Percentiles rank a stretch among this genome's conserved stretches.
Conservation (phyloP, 2,888 invertebrate genomes). For the Rhimphoctona megacephalus region DNA sequence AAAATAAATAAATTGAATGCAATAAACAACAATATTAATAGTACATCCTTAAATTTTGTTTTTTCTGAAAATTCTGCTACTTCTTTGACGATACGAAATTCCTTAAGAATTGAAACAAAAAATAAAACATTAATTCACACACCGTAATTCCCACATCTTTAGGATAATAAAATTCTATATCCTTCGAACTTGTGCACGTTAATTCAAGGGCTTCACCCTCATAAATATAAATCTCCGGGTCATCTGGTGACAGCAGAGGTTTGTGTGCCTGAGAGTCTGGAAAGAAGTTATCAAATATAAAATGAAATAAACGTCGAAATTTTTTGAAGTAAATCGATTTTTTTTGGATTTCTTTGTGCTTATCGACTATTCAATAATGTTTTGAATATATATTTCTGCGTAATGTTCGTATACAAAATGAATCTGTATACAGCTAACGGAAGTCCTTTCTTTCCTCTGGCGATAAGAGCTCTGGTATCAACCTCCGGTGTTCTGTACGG, state of each 20-base stretch:
- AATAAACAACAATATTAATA: no score
- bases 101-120: no score
- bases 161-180: constrained; percentile 75
- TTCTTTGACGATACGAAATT: background rate
- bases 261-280: constrained; percentile 69
- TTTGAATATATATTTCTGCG: constrained; percentile 63
- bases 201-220: constrained; percentile 77
- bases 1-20: background rate
- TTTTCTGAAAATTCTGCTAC: background rate
- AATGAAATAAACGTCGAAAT: background rate
- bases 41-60: no score
- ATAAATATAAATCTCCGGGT: constrained; percentile 73
- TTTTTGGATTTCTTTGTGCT: background rate
- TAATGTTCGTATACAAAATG: constrained; percentile 45
- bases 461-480: constrained; percentile 76
- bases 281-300: constrained; percentile 26
- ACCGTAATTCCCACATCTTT: constrained; percentile 38
- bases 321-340: background rate
- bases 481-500: constrained; percentile 51
- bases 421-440: constrained; percentile 72
- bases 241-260: constrained; percentile 68
- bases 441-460: constrained; percentile 78
- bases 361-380: background rate
- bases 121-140: constrained; percentile 13
- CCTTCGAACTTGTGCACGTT: constrained; percentile 70